Evolutionary conservation across 2,113 vertebrate genomes (phyloP).

Genomic region (Corythoichthys haematopterus): DNA sequence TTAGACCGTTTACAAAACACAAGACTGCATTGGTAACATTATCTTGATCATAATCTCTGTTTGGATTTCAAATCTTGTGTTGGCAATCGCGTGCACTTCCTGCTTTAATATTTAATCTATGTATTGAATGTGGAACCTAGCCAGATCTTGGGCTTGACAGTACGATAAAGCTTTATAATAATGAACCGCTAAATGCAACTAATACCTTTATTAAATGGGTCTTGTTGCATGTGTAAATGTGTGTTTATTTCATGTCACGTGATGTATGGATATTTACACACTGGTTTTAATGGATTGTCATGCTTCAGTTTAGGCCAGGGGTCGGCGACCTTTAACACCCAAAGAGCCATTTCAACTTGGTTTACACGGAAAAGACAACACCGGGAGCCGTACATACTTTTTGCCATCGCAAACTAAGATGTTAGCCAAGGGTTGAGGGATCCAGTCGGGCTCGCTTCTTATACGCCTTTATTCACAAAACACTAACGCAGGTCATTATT

Average conservation of each 20-base stretch:
- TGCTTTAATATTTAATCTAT: constrained; percentile 25
- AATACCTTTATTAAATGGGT: constrained; percentile 70
- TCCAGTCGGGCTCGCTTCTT: no score
- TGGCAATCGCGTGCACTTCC: constrained; percentile 36
- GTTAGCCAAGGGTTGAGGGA: no score
- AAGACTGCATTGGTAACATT: background rate
- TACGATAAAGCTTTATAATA: constrained; percentile 55
- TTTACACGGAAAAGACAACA: no score
- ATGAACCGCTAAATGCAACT: constrained; percentile 47
- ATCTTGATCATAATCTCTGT: background rate
- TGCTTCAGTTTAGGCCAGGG: no score
- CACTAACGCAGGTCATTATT: no score
- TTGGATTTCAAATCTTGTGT: constrained; percentile 16
- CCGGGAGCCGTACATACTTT: no score
- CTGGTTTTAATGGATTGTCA: no score
- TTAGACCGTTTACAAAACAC: background rate
- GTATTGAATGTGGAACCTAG: constrained; percentile 37
- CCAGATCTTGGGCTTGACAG: constrained; percentile 60
- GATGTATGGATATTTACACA: background rate
- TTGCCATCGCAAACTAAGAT: no score
- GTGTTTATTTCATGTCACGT: constrained; percentile 25
- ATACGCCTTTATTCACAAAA: no score
- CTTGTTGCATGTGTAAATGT: constrained; percentile 35
- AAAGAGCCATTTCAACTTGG: no score
- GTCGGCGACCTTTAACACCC: no score